Percentiles rank a stretch among this genome's conserved stretches.
phyloP scores from a whole-genome alignment of 1,140 invertebrate species.

The Alviniconcha marisindica region DNA sequence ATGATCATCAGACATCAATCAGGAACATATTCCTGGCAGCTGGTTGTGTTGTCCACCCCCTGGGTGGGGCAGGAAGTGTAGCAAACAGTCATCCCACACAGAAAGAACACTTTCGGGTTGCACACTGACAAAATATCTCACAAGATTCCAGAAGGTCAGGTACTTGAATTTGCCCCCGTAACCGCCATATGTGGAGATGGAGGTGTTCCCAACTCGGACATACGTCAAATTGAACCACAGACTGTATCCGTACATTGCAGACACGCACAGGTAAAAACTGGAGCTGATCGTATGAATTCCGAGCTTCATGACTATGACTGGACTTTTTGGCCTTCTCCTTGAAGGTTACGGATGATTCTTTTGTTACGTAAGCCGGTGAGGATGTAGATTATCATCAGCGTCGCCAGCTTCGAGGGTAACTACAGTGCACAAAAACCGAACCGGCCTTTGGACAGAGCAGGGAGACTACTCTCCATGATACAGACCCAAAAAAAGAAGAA shows the following conservation, averaged over 20 bases:
- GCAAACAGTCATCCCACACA: too few relatives aligned
- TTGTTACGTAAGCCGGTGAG: not conserved
- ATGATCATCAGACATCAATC: too few relatives aligned
- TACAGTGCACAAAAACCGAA: not conserved
- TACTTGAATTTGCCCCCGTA: slow-evolving; percentile 90
- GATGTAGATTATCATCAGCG: not conserved
- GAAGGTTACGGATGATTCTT: not conserved
- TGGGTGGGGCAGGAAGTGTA: too few relatives aligned
- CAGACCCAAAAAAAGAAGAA: not conserved
- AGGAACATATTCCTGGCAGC: too few relatives aligned
- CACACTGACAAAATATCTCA: slow-evolving; percentile 82
- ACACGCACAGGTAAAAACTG: not conserved
- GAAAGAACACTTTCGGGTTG: too few relatives aligned
- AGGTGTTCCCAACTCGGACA: not conserved
- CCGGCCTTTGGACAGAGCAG: not conserved
- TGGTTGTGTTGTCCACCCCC: too few relatives aligned
- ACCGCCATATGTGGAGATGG: slow-evolving; percentile 26
- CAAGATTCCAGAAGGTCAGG: slow-evolving; percentile 90
- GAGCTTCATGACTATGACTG: too few relatives aligned
- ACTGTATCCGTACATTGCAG: not conserved
- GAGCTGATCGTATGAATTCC: not conserved
- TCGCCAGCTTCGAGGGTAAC: not conserved
- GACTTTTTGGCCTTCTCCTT: too few relatives aligned
- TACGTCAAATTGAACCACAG: not conserved
- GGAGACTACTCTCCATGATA: not conserved